Base-by-base conservation (phyloP, 2,113 vertebrate species). In the Clupea harengus region DNA sequence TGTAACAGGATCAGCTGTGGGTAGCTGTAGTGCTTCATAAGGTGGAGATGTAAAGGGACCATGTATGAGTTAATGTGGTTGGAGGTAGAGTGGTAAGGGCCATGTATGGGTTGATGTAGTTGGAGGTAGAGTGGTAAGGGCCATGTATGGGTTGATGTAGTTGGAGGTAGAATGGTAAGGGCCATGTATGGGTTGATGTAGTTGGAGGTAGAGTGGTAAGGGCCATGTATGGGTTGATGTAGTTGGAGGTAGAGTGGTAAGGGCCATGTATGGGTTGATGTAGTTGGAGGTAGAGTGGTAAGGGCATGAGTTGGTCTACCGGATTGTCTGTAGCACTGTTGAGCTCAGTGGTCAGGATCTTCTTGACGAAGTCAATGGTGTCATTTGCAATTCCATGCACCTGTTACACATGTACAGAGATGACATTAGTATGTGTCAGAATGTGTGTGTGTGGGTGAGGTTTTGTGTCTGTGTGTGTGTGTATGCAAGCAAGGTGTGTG, bases 321-420 rank as follows among this genome's bases (percentile, higher is more conserved):
- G 96, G 96, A 80, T 97, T 97, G 88, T 97, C 96, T 0, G 96
- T 97, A 49, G 96, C 96, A 0, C 96, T 97, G 45, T 96, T 97
- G 67, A 97, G 93, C 93, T 97, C 96, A 0, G 94, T 96, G 0
- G 57, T 92, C 78, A 97, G 95, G 72, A 97, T 94, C 64, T 89
- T 93, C 91, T 95, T 96, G 90, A 96, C 96, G 87, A 97, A 97
- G 11, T 93, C 92, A 86, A 97, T 96, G 7, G 96, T 97, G 87
- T 97, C 96, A 83, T 96, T 96, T 67, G 91, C 95, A 88, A 97
- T 90, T 52, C 96, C 96, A 0, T 97, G 96, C 10, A 97, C 93
- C 96, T 97, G 90, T 45, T 22, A 64, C 6, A 64, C 22, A 64
- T 22, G n/a, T 64, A 67, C 6, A 28, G 64, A 67, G 64, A 67